Percentiles rank a stretch among this genome's conserved stretches.
Conservation (phyloP, 2,888 invertebrate species). For the Thalpophila matura region DNA sequence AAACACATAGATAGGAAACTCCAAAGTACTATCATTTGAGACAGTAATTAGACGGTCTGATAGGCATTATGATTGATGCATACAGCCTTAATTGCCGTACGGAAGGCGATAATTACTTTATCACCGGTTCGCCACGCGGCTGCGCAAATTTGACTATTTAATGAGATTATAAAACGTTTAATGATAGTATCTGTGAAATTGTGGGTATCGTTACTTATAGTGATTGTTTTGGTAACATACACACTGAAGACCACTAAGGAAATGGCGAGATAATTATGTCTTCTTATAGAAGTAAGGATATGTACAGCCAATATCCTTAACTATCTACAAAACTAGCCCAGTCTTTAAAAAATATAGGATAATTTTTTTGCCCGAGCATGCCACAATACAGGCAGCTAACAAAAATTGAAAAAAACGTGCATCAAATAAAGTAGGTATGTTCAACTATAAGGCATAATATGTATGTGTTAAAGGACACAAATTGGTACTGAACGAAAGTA, state of each 20-base stretch:
- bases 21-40: conserved; percentile 9
- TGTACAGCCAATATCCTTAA: too few relatives aligned
- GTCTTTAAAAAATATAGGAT: too few relatives aligned
- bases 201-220: background rate
- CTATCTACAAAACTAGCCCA: too few relatives aligned
- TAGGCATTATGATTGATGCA: conserved; percentile 70
- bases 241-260: too few relatives aligned
- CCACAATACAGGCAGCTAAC: too few relatives aligned
- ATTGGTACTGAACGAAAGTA: too few relatives aligned
- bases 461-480: too few relatives aligned
- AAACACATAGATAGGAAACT: background rate
- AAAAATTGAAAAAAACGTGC: too few relatives aligned
- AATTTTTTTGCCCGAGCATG: too few relatives aligned
- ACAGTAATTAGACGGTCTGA: conserved; percentile 45
- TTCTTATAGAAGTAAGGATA: background rate
- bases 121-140: conserved; percentile 64
- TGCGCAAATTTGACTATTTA: conserved; percentile 47
- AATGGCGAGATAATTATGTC: background rate
- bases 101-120: conserved; percentile 77
- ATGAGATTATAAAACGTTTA: conserved; percentile 49
- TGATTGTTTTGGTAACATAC: background rate
- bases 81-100: conserved; percentile 65
- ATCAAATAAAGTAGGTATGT: too few relatives aligned
- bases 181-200: conserved; percentile 22
- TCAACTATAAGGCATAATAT: too few relatives aligned